These are phyloP conservation scores for Theocolax elegans DNA, from an alignment of 1,140 invertebrate species.

Conservation along the genomic window DNA sequence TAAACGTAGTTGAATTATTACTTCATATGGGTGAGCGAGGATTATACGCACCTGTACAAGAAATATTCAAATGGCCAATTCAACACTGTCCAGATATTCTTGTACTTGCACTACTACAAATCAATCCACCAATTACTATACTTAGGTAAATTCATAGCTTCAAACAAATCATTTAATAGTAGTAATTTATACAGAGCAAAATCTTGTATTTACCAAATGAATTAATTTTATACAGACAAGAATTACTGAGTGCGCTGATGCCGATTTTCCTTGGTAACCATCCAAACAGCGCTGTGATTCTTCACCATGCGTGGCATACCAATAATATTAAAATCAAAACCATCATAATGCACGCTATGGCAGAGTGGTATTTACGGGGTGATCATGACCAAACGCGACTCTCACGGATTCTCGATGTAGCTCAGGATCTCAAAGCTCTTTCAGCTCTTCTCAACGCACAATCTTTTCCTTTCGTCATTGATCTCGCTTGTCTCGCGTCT, in stretches of 20 bases:
- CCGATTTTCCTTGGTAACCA: slow-evolving; percentile 94
- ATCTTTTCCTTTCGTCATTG: slow-evolving; percentile 96
- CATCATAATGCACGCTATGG: slow-evolving; percentile 96
- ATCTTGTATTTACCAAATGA: background rate
- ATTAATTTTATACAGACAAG: slow-evolving; percentile 74
- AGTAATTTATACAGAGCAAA: no score
- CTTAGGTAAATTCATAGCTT: slow-evolving; percentile 58
- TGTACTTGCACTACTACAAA: slow-evolving; percentile 87
- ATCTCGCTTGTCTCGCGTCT: slow-evolving; percentile 96
- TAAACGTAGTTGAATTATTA: slow-evolving; percentile 90
- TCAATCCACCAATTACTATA: slow-evolving; percentile 79
- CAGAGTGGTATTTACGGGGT: slow-evolving; percentile 93
- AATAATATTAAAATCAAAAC: slow-evolving; percentile 80
- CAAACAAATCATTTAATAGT: no score
- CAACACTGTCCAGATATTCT: slow-evolving; percentile 95
- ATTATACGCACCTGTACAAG: slow-evolving; percentile 83
- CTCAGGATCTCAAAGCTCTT: slow-evolving; percentile 96
- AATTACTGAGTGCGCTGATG: slow-evolving; percentile 85
- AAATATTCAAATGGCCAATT: slow-evolving; percentile 92
- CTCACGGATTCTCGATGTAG: slow-evolving; percentile 94
- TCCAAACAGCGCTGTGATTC: slow-evolving; percentile 91
- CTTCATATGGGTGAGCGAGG: slow-evolving; percentile 89
- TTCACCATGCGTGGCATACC: slow-evolving; percentile 94
- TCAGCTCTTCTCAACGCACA: slow-evolving; percentile 93
- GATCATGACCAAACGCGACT: slow-evolving; percentile 93